phyloP scores from a whole-genome alignment of 1,140 invertebrate genomes.

The Drosophila fuyamai region DNA sequence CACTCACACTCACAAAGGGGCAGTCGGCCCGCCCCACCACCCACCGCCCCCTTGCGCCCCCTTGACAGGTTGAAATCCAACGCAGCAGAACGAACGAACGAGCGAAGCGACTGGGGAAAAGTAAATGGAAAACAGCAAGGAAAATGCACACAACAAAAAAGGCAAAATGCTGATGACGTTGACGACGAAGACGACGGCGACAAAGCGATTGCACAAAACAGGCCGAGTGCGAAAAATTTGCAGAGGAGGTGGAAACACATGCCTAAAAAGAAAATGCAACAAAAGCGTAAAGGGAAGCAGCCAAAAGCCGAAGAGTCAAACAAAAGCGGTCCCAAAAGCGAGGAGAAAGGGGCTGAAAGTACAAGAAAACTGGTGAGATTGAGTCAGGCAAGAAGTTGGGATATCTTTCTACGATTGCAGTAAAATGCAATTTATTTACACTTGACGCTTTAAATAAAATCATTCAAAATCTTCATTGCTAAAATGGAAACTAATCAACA shows the following conservation, averaged over 20 bases:
- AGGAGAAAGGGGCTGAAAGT: slow-evolving; percentile 1
- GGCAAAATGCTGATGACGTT: slow-evolving; percentile 44
- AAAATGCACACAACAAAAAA: slow-evolving; percentile 69
- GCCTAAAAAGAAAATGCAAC: slow-evolving; percentile 66
- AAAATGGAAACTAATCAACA: too few species aligned
- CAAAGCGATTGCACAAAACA: slow-evolving; percentile 52
- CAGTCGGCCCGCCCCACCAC: neutral
- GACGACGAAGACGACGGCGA: slow-evolving; percentile 19
- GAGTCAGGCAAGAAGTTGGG: slow-evolving; percentile 5
- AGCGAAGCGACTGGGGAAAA: slow-evolving; percentile 64
- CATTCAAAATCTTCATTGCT: too few species aligned
- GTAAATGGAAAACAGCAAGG: slow-evolving; percentile 73
- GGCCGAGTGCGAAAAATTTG: slow-evolving; percentile 70
- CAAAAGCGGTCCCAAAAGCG: slow-evolving; percentile 56
- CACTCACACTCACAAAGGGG: neutral
- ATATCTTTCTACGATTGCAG: neutral
- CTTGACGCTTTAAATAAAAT: neutral
- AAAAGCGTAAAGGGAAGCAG: slow-evolving; percentile 25
- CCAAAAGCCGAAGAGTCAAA: slow-evolving; percentile 39
- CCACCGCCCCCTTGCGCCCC: slow-evolving; percentile 45
- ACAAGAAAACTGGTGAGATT: slow-evolving; percentile 4
- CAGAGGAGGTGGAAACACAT: slow-evolving; percentile 32
- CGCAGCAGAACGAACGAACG: slow-evolving; percentile 73
- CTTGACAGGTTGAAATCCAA: slow-evolving; percentile 79
- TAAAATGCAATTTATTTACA: neutral